phyloP scores from a whole-genome alignment of 2,797 vertebrate genomes.

The Tinamus major region DNA sequence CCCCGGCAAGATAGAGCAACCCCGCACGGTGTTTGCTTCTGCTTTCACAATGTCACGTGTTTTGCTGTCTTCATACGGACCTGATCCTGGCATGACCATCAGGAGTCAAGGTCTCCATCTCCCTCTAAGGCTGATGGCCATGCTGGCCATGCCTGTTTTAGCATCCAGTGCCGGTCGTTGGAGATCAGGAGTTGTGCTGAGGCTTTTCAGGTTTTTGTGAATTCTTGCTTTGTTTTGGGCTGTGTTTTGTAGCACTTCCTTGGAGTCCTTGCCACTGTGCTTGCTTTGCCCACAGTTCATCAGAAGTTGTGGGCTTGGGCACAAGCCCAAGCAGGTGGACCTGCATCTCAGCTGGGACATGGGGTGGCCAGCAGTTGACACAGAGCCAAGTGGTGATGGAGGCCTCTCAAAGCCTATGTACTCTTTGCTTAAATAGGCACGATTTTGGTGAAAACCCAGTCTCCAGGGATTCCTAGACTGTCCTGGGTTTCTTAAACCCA shows the following conservation, averaged over 20 bases:
- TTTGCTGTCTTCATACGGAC: not conserved
- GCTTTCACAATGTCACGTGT: not conserved
- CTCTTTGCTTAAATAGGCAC: not conserved
- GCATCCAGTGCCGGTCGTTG: rapidly evolving
- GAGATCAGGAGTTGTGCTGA: not conserved
- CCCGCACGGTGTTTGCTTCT: rapidly evolving
- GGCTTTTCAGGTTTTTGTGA: not conserved
- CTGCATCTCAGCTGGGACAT: not conserved
- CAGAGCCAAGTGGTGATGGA: not conserved
- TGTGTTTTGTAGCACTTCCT: not conserved
- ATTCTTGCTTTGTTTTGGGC: not conserved
- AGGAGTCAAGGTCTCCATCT: not conserved
- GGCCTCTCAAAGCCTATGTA: not conserved
- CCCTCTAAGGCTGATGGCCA: rapidly evolving
- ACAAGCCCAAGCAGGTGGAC: not conserved
- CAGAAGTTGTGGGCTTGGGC: not conserved
- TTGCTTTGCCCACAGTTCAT: not conserved
- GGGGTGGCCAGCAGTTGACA: not conserved
- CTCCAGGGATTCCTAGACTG: not conserved
- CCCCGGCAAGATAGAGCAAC: not conserved
- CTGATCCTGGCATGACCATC: not conserved
- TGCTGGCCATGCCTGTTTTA: not conserved
- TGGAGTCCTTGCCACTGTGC: not conserved
- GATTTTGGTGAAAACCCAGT: not conserved
- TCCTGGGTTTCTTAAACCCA: not conserved